These are phyloP conservation scores for Drosophila azteca DNA, from an alignment of 1,140 invertebrate genomes.

Conservation along the genomic window DNA sequence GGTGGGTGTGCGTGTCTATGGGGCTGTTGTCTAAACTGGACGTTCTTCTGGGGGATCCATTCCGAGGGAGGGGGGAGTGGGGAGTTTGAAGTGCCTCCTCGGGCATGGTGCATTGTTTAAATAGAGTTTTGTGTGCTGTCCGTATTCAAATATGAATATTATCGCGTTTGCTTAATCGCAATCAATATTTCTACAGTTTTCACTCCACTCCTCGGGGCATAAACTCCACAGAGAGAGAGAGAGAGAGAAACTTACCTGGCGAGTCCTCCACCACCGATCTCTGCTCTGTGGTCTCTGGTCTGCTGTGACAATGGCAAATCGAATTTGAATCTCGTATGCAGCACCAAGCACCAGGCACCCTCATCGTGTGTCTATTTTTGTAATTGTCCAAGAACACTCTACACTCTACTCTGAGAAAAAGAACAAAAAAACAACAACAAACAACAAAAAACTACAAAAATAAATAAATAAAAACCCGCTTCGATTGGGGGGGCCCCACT, in stretches of 20 bases:
- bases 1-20: constrained; percentile 63
- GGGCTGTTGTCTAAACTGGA: constrained; percentile 42
- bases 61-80: not conserved
- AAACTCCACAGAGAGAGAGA: constrained; percentile 31
- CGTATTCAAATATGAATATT: constrained; percentile 83
- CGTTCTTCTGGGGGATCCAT: constrained; percentile 20
- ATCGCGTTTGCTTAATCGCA: constrained; percentile 81
- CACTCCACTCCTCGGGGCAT: constrained; percentile 38
- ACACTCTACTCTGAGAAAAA: constrained; percentile 5
- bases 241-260: not conserved
- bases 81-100: constrained; percentile 45
- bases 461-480: constrained; percentile 46
- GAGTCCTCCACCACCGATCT: too few relatives aligned
- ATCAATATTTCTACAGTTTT: constrained; percentile 66
- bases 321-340: constrained; percentile 65
- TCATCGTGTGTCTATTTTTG: constrained; percentile 51
- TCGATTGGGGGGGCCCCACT: constrained; percentile 54
- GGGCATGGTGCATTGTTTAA: constrained; percentile 75
- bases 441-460: constrained; percentile 14
- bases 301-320: constrained; percentile 41
- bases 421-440: constrained; percentile 15
- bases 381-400: constrained; percentile 15
- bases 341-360: constrained; percentile 51
- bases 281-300: constrained; percentile 1
- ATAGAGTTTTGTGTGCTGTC: constrained; percentile 65